A percentile compares a stretch with the other conserved stretches of the same genome.
Conservation (phyloP, 2,888 invertebrate species). For the Drosophila falleni region DNA sequence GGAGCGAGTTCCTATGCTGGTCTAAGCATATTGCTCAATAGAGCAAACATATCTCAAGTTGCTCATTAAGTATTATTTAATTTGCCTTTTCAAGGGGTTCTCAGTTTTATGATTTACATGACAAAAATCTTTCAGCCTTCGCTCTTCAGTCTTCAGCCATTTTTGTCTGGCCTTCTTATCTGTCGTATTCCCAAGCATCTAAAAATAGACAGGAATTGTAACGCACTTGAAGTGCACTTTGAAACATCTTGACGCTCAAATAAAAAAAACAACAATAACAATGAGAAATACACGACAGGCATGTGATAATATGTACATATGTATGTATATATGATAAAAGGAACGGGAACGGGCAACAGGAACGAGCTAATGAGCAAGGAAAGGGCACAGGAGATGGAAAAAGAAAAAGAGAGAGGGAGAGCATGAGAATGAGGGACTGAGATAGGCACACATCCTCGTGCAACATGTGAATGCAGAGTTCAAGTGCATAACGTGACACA, state of each 20-base stretch:
- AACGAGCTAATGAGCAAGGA: conserved; percentile 18
- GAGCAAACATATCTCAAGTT: conserved; percentile 29
- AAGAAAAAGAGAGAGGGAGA: neutral
- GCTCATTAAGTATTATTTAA: conserved; percentile 60
- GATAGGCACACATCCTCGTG: conserved; percentile 19
- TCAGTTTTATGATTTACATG: conserved; percentile 37
- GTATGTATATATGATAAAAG: conserved; percentile 8
- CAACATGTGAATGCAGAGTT: conserved; percentile 72
- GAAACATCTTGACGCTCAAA: conserved; percentile 72
- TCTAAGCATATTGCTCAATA: conserved; percentile 20
- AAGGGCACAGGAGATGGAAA: conserved; percentile 2
- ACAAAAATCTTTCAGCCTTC: conserved; percentile 27
- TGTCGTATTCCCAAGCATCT: conserved; percentile 70
- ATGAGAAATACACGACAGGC: conserved; percentile 45
- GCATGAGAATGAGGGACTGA: neutral
- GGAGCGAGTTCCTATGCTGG: neutral
- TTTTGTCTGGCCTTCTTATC: conserved; percentile 34
- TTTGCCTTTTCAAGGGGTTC: conserved; percentile 34
- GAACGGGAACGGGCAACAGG: conserved; percentile 10
- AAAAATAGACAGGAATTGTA: conserved; percentile 71
- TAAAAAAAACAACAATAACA: conserved; percentile 45
- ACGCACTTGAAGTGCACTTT: conserved; percentile 78
- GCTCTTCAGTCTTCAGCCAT: conserved; percentile 1
- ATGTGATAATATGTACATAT: conserved; percentile 45
- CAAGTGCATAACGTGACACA: conserved; percentile 73